Evolutionary conservation across 2,888 invertebrate species (phyloP).

Genomic region (Thymelicus acteon): DNA sequence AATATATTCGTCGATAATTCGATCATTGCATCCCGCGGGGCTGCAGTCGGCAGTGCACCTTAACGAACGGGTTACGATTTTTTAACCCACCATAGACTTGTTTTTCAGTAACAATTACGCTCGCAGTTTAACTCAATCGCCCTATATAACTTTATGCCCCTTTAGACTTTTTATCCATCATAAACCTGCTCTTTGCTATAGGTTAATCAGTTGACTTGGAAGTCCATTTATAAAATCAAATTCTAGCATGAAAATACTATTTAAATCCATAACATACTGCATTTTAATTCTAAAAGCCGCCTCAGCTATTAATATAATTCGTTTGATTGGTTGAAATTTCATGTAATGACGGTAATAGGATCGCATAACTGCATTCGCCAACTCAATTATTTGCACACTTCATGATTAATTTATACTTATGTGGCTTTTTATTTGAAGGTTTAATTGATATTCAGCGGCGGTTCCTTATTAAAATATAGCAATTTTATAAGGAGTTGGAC

Average conservation of each 20-base stretch:
- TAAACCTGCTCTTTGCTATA: constrained; percentile 39
- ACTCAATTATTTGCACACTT: constrained; percentile 59
- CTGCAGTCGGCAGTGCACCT: constrained; percentile 47
- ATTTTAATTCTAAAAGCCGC: constrained; percentile 11
- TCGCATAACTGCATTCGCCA: constrained; percentile 21
- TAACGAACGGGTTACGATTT: constrained; percentile 57
- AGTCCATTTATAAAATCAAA: constrained; percentile 3
- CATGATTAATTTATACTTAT: constrained; percentile 66
- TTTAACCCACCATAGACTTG: constrained; percentile 49
- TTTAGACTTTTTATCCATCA: constrained; percentile 45
- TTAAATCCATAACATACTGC: not conserved
- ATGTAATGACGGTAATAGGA: constrained; percentile 18
- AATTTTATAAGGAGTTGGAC: constrained; percentile 71
- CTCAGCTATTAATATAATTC: constrained; percentile 14
- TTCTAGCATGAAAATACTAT: not conserved
- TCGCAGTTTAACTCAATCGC: constrained; percentile 58
- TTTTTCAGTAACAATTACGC: constrained; percentile 54
- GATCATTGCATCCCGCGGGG: constrained; percentile 52
- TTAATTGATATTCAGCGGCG: constrained; percentile 71
- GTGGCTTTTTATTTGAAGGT: constrained; percentile 61
- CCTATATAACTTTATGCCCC: constrained; percentile 51
- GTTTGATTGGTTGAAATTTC: constrained; percentile 22
- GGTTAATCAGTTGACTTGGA: not conserved
- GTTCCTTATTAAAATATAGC: constrained; percentile 76
- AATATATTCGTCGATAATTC: constrained; percentile 61